These are phyloP conservation scores for Jordanella pulchra DNA, from an alignment of 2,797 vertebrate species.

Conservation along the genomic window DNA sequence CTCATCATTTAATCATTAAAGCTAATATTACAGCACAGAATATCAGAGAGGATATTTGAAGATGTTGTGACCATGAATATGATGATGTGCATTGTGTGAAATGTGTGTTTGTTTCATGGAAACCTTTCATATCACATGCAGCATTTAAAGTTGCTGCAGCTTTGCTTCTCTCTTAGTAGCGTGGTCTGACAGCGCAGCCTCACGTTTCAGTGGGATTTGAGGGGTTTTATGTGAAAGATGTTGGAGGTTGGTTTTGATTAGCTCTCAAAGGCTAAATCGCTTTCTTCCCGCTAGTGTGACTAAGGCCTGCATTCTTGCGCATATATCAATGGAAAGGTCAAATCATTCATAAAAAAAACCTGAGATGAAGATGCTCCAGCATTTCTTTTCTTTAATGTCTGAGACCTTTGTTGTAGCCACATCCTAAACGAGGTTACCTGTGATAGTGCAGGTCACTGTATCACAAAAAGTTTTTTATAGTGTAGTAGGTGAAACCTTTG, in stretches of 20 bases:
- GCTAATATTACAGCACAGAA: slow-evolving; percentile 45
- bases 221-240: slow-evolving; percentile 71
- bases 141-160: slow-evolving; percentile 50
- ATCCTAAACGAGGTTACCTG: background rate
- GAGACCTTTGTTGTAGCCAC: background rate
- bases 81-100: slow-evolving; percentile 20
- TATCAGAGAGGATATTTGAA: slow-evolving; percentile 31
- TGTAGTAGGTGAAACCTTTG: slow-evolving; percentile 3
- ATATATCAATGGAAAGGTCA: slow-evolving; percentile 52
- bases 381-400: slow-evolving; percentile 32
- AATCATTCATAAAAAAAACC: slow-evolving; percentile 39
- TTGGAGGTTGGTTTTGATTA: slow-evolving; percentile 66
- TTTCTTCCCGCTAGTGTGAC: slow-evolving; percentile 47
- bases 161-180: slow-evolving; percentile 34
- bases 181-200: slow-evolving; percentile 51
- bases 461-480: background rate
- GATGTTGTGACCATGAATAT: slow-evolving; percentile 15
- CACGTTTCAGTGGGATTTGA: slow-evolving; percentile 62
- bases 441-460: background rate
- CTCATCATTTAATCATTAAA: slow-evolving; percentile 48
- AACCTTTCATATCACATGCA: slow-evolving; percentile 30
- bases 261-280: slow-evolving; percentile 60
- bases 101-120: slow-evolving; percentile 26
- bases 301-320: slow-evolving; percentile 53
- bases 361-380: slow-evolving; percentile 37